Evolutionary conservation across 2,113 vertebrate genomes (phyloP).

Genomic region (Grammomys surdaster): DNA sequence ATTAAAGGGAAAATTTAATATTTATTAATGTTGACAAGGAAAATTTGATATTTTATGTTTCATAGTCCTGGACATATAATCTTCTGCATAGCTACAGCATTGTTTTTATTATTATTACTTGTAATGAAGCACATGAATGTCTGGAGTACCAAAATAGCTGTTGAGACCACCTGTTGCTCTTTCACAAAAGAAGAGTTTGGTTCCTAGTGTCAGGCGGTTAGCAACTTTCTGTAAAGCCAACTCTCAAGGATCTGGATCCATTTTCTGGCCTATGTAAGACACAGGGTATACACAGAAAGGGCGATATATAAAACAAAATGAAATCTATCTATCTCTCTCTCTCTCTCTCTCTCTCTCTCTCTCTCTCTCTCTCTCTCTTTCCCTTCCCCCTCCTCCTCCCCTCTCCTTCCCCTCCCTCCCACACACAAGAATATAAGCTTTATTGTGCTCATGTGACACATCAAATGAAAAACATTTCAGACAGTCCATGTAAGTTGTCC

Average conservation of each 20-base stretch:
- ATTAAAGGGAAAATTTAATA: background rate
- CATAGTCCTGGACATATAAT: background rate
- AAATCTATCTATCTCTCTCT: background rate
- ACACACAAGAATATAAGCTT: background rate
- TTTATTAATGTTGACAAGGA: slow-evolving; percentile 13
- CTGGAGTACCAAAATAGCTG: background rate
- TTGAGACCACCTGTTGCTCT: background rate
- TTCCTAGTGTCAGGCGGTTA: background rate
- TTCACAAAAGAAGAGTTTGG: background rate
- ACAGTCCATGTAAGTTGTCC: background rate
- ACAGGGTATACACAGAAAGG: background rate
- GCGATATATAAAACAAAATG: background rate
- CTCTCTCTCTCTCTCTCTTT: no score
- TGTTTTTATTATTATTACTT: background rate
- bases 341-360: no score
- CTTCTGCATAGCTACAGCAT: background rate
- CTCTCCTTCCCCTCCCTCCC: no score
- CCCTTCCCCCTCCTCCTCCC: no score
- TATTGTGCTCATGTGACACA: background rate
- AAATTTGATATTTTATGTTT: slow-evolving; percentile 24
- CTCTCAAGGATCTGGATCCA: background rate
- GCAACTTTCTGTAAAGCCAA: background rate
- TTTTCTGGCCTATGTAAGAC: background rate
- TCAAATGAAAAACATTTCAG: slow-evolving; percentile 27
- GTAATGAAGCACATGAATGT: background rate